Conservation (phyloP, 1,140 invertebrate species). For the Drosophila kikkawai region DNA sequence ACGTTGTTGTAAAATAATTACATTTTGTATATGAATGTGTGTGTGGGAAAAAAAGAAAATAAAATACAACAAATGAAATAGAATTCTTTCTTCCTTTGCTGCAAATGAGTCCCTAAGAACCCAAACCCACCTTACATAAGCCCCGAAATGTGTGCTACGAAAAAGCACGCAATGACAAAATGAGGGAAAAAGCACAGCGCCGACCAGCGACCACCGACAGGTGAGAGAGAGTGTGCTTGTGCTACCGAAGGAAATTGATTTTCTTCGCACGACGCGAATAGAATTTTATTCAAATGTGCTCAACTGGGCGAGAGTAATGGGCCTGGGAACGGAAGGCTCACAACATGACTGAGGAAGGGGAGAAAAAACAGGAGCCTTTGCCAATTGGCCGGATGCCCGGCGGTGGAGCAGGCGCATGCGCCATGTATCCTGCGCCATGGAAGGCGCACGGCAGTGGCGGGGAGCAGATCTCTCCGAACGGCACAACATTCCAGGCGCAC, state of each 20-base stretch:
- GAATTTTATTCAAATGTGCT: slow-evolving; percentile 82
- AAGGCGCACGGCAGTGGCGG: slow-evolving; percentile 41
- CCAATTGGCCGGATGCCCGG: slow-evolving; percentile 64
- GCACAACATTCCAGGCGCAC: slow-evolving; percentile 68
- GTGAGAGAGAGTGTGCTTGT: slow-evolving; percentile 25
- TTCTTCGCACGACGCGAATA: slow-evolving; percentile 63
- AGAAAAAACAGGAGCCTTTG: slow-evolving; percentile 37
- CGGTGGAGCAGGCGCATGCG: slow-evolving; percentile 68
- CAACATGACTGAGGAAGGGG: background rate
- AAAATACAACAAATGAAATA: background rate
- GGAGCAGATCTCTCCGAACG: slow-evolving; percentile 33
- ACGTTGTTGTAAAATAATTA: slow-evolving; percentile 48
- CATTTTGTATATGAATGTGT: slow-evolving; percentile 7
- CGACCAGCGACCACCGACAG: slow-evolving; percentile 45
- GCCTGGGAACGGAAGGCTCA: slow-evolving; percentile 60
- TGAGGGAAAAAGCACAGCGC: slow-evolving; percentile 16
- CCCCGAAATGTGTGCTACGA: slow-evolving; percentile 64
- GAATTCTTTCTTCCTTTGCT: slow-evolving; percentile 3
- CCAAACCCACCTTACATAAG: slow-evolving; percentile 56
- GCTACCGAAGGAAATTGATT: slow-evolving; percentile 57
- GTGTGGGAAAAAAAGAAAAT: background rate
- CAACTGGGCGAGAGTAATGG: slow-evolving; percentile 80
- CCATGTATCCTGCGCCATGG: slow-evolving; percentile 73
- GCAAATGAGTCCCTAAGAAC: slow-evolving; percentile 22
- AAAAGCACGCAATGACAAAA: slow-evolving; percentile 26